Evolutionary conservation across 2,797 vertebrate genomes (phyloP), one percentile per base, ranked within the genome.

Genomic region (Odontamblyopus lacepedii): DNA sequence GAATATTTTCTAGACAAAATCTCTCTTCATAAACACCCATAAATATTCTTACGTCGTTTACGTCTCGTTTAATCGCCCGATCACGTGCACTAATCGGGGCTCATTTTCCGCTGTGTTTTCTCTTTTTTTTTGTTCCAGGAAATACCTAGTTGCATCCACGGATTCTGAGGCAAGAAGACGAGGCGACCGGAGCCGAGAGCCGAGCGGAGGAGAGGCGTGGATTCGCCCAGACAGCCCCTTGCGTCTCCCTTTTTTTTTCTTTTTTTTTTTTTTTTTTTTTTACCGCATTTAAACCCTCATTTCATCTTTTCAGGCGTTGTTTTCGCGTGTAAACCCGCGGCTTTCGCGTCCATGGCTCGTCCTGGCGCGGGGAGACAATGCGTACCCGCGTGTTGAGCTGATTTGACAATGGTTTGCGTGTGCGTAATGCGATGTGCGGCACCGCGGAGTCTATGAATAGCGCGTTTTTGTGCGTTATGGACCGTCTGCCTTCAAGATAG

Each of bases 391-490:
- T 50, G 51, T 69, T 67, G 69, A 3, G 23, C 55, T 12, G 2
- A 8, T 55, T 9, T 23, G 7, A 55, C 53, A 23, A 23, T 55
- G 55, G 67, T 69, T 23, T 29, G 30, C 66, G 23, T 29, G 53
- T 65, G 57, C 66, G 51, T 27, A 69, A 61, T 72, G 85, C 78
- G 67, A 90, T 84, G 86, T 63, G 72, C 84, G 23, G 79, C 69
- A 53, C 56, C 0, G 71, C 67, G 16, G 80, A 7, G 66, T 80
- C 88, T 85, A 83, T 85, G 79, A 75, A 89, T 84, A 89, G 86
- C 84, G 77, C 0, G 83, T 84, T 88, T 87, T 76, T n/a, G 78
- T 89, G 89, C 90, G 83, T 92, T 87, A 90, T 90, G 88, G 83
- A 89, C 86, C 84, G 83, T 63, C 77, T 88, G 84, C 86, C 85